A percentile compares a stretch with the other conserved stretches of the same genome.
These are phyloP conservation scores for Formica selysi DNA, from an alignment of 1,140 invertebrate genomes.

Conservation along the genomic window DNA sequence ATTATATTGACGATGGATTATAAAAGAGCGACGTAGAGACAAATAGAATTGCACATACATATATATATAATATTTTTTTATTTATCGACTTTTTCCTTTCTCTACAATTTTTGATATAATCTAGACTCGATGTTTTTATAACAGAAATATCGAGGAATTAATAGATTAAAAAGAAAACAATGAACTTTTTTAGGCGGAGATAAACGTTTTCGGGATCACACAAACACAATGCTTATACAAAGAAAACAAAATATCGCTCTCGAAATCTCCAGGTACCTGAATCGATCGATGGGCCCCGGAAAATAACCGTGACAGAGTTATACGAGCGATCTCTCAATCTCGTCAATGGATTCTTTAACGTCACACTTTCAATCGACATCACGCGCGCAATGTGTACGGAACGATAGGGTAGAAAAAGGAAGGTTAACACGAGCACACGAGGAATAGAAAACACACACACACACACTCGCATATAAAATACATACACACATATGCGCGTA, in stretches of 20 bases:
- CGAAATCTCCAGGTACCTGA: constrained; percentile 9
- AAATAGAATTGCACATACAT: neutral
- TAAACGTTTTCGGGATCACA: neutral
- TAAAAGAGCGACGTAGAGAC: neutral
- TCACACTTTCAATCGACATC: constrained; percentile 77
- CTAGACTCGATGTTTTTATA: neutral
- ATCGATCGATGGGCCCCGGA: constrained; percentile 19
- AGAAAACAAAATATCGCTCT: constrained; percentile 23
- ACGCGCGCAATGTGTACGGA: constrained; percentile 44
- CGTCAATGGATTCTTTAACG: constrained; percentile 71
- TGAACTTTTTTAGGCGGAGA: neutral
- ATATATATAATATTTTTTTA: neutral
- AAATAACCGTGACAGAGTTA: constrained; percentile 53
- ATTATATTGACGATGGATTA: neutral
- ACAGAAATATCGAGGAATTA: neutral
- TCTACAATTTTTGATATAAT: neutral
- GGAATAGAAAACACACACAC: neutral
- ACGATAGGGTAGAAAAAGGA: constrained; percentile 41
- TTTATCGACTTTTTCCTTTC: neutral
- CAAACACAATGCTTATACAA: constrained; percentile 6
- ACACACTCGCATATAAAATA: too few species aligned
- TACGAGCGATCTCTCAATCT: constrained; percentile 48
- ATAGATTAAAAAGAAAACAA: constrained; percentile 4
- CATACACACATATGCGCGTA: neutral
- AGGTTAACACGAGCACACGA: neutral